Evolutionary conservation across 2,113 vertebrate genomes (phyloP).

Genomic region (Crotophaga sulcirostris): DNA sequence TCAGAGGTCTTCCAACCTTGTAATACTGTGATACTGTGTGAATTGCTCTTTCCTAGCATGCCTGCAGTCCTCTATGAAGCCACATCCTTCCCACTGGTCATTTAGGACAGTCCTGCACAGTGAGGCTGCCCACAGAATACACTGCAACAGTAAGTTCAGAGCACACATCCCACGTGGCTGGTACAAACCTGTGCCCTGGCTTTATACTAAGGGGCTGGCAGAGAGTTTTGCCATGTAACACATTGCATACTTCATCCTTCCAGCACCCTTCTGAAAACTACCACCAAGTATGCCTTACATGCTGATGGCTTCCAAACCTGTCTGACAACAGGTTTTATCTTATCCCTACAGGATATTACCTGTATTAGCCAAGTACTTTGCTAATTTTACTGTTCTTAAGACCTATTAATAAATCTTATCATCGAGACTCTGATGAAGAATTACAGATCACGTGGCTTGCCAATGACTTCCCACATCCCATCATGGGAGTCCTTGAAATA

Average conservation of each 20-base stretch:
- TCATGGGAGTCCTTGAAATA: background rate
- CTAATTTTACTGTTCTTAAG: background rate
- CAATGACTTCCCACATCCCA: background rate
- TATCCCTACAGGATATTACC: background rate
- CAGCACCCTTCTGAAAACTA: background rate
- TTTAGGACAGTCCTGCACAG: background rate
- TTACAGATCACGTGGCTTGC: background rate
- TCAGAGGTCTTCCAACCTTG: too few relatives aligned
- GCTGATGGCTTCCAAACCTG: background rate
- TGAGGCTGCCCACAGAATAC: background rate
- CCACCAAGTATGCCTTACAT: background rate
- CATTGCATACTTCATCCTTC: accelerated
- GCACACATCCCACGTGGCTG: accelerated
- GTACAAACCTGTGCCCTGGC: background rate
- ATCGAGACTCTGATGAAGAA: background rate
- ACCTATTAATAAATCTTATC: background rate
- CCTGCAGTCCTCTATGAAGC: background rate
- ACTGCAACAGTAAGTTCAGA: background rate
- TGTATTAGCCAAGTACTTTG: background rate
- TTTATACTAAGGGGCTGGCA: background rate
- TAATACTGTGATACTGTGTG: too few relatives aligned
- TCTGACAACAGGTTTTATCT: background rate
- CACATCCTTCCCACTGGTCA: background rate
- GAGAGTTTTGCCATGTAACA: background rate
- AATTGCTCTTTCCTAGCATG: background rate